phyloP scores from a whole-genome alignment of 2,797 vertebrate species.

The Hapalemur alaotrensis region DNA sequence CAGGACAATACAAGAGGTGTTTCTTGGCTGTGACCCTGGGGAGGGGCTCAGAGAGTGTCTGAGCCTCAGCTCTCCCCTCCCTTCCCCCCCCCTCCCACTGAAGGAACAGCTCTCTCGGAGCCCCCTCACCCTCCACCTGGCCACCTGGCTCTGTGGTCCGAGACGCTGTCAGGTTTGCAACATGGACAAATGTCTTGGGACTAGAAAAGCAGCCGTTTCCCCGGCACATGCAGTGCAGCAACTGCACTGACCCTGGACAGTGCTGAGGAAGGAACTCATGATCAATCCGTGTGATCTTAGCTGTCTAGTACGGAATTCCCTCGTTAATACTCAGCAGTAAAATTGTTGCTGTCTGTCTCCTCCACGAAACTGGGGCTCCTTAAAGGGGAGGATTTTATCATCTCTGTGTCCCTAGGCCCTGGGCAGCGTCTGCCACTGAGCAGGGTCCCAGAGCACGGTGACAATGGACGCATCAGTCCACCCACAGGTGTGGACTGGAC shows the following conservation, averaged over 20 bases:
- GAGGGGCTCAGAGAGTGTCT: background rate
- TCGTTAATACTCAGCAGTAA: fast-evolving
- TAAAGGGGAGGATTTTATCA: background rate
- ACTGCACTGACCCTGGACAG: background rate
- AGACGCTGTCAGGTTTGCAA: background rate
- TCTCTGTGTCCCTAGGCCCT: background rate
- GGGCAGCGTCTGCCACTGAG: background rate
- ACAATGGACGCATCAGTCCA: background rate
- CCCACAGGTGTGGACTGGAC: background rate
- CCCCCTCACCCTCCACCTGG: background rate
- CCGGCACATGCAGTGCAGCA: fast-evolving
- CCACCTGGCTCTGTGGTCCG: background rate
- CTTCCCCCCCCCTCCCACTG: fast-evolving
- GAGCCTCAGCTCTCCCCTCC: too few relatives aligned
- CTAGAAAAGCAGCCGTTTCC: too few relatives aligned
- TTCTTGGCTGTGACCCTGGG: background rate
- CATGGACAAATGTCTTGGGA: background rate
- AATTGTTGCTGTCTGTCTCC: background rate
- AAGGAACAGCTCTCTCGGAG: background rate
- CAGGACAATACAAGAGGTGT: too few relatives aligned
- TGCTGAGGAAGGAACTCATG: fast-evolving
- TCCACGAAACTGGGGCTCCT: background rate
- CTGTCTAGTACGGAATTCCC: fast-evolving
- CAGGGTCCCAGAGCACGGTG: background rate
- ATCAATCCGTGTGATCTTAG: fast-evolving